A percentile compares a stretch with the other conserved stretches of the same genome.
These are phyloP conservation scores for Notospermus geniculatus DNA, from an alignment of 1,140 invertebrate genomes.

Conservation along the genomic window DNA sequence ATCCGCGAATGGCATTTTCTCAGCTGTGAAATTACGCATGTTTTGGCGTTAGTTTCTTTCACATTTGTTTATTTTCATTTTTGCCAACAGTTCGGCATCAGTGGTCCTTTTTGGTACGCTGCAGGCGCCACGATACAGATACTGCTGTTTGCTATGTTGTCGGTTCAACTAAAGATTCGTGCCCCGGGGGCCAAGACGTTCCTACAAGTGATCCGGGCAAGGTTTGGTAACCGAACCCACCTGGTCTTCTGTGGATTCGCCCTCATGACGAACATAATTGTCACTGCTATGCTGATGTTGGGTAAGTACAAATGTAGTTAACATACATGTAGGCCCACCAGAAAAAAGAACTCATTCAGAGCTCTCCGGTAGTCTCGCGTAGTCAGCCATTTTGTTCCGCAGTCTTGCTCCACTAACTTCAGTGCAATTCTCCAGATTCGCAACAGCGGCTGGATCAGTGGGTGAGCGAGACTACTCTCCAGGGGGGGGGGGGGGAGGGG, in stretches of 20 bases:
- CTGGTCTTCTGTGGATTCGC: conserved; percentile 41
- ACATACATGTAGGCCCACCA: no score
- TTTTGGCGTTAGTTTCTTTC: no score
- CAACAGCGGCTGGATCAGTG: no score
- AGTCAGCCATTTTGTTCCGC: no score
- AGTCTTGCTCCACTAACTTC: no score
- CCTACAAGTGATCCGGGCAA: conserved; percentile 40
- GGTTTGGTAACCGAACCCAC: conserved; percentile 42
- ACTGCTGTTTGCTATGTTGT: conserved; percentile 42
- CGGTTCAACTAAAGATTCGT: conserved; percentile 36
- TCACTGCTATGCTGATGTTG: conserved; percentile 44
- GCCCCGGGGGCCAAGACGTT: conserved; percentile 49
- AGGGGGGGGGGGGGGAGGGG: no score
- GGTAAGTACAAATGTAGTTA: conserved; percentile 25
- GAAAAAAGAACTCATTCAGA: neutral
- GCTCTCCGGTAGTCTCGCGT: neutral
- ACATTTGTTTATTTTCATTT: no score
- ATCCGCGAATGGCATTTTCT: no score
- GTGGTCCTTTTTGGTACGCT: conserved; percentile 49
- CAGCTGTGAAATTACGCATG: no score
- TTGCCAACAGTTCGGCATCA: conserved; percentile 37
- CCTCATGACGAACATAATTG: conserved; percentile 43
- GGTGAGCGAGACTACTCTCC: no score
- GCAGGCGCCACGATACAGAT: conserved; percentile 46
- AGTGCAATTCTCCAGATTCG: no score